A percentile compares a stretch with the other conserved stretches of the same genome.
Conservation (phyloP, 2,888 invertebrate species). For the Lycia hirtaria region DNA sequence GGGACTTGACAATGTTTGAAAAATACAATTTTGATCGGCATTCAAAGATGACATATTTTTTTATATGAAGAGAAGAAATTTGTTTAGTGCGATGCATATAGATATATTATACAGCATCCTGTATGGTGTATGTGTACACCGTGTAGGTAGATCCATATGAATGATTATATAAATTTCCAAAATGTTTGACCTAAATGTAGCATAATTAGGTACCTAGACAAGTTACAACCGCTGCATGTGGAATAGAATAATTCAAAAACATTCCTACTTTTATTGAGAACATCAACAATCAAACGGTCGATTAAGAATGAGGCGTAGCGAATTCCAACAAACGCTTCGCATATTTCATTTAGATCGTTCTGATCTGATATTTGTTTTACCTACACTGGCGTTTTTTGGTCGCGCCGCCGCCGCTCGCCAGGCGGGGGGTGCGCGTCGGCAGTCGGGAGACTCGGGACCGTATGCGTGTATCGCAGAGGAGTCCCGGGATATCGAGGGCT, state of each 20-base stretch:
- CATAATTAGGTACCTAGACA: background rate
- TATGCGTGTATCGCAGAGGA: slow-evolving; percentile 41
- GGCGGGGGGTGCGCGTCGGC: slow-evolving; percentile 59
- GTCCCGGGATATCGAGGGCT: slow-evolving; percentile 49
- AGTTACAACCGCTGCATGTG: background rate
- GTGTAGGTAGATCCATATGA: too few species aligned
- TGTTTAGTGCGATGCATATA: too few species aligned
- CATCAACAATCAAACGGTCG: slow-evolving; percentile 17
- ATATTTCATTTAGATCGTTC: slow-evolving; percentile 35
- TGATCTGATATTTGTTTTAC: slow-evolving; percentile 40
- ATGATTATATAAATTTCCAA: background rate
- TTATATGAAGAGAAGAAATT: too few species aligned
- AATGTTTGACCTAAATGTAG: background rate
- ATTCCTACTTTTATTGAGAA: slow-evolving; percentile 10
- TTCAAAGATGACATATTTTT: too few species aligned
- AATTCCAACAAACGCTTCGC: slow-evolving; percentile 33
- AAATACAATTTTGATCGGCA: too few species aligned
- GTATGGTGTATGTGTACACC: too few species aligned
- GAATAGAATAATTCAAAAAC: slow-evolving; percentile 3
- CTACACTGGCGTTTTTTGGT: slow-evolving; percentile 39
- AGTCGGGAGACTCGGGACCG: slow-evolving; percentile 57
- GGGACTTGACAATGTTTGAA: too few species aligned
- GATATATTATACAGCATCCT: too few species aligned
- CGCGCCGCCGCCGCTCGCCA: slow-evolving; percentile 32
- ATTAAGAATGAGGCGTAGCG: slow-evolving; percentile 11